phyloP scores from a whole-genome alignment of 2,797 vertebrate species.

The Xenentodon cancila region DNA sequence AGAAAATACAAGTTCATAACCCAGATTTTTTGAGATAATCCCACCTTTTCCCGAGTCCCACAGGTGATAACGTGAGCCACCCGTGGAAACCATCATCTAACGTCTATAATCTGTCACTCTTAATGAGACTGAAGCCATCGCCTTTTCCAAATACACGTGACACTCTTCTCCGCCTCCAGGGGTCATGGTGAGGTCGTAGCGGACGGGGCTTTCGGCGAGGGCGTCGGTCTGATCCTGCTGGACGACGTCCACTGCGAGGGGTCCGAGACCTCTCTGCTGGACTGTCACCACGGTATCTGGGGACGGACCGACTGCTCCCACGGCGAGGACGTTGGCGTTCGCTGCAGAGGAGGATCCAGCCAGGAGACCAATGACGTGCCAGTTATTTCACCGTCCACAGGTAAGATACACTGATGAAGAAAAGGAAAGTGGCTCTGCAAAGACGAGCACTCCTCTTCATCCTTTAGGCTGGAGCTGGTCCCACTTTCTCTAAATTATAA shows the following conservation, averaged over 20 bases:
- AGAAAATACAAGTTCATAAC: no score
- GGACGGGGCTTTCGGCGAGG: constrained; percentile 83
- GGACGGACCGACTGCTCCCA: constrained; percentile 94
- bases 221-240: constrained; percentile 88
- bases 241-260: constrained; percentile 92
- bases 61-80: no score
- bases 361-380: constrained; percentile 83
- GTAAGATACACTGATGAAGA: constrained; percentile 23
- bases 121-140: neutral
- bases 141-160: neutral
- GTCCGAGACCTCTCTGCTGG: constrained; percentile 88
- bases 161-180: constrained; percentile 50
- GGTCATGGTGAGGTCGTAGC: constrained; percentile 78
- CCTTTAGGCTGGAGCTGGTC: no score
- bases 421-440: no score
- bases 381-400: constrained; percentile 72
- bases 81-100: no score
- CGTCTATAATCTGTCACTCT: no score
- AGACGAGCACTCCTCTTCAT: no score
- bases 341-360: constrained; percentile 79
- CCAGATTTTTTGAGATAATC: no score
- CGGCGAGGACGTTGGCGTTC: constrained; percentile 89
- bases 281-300: constrained; percentile 90
- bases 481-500: no score
- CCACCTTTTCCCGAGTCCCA: no score